phyloP scores from a whole-genome alignment of 1,140 invertebrate species.

The Conus ventricosus region DNA sequence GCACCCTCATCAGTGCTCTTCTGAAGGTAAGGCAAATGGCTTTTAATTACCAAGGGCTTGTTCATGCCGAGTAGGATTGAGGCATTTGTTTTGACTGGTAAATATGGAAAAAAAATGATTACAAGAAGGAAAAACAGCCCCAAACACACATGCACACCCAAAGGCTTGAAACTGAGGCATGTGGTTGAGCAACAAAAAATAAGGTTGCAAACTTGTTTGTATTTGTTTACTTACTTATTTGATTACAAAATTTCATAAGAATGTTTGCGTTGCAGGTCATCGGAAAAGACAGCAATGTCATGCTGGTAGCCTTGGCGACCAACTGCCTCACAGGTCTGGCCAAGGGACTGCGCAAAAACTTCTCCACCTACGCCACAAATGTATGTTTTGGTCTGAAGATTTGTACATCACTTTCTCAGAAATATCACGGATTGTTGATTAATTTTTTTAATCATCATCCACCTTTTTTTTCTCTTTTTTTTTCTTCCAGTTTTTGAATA shows the following conservation, averaged over 20 bases:
- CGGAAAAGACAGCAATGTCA: constrained; percentile 96
- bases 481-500: too few species aligned
- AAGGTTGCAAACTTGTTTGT: too few species aligned
- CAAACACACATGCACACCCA: too few species aligned
- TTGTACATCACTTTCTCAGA: too few species aligned
- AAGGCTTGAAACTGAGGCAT: too few species aligned
- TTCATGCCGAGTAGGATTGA: too few species aligned
- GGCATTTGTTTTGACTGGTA: too few species aligned
- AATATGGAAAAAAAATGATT: neutral
- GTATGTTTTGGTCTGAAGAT: constrained; percentile 54
- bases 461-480: too few species aligned
- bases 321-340: constrained; percentile 91
- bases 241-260: too few species aligned
- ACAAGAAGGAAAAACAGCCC: neutral
- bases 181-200: too few species aligned
- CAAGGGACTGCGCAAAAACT: constrained; percentile 90
- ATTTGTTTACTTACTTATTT: too few species aligned
- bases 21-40: constrained; percentile 84
- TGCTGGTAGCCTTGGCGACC: constrained; percentile 90
- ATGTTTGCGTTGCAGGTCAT: constrained; percentile 74
- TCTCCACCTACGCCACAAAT: constrained; percentile 85
- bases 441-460: neutral
- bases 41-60: neutral
- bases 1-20: constrained; percentile 89
- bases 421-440: too few species aligned